Conservation (phyloP, 2,797 vertebrate genomes). For the Aselliscus stoliczkanus region DNA sequence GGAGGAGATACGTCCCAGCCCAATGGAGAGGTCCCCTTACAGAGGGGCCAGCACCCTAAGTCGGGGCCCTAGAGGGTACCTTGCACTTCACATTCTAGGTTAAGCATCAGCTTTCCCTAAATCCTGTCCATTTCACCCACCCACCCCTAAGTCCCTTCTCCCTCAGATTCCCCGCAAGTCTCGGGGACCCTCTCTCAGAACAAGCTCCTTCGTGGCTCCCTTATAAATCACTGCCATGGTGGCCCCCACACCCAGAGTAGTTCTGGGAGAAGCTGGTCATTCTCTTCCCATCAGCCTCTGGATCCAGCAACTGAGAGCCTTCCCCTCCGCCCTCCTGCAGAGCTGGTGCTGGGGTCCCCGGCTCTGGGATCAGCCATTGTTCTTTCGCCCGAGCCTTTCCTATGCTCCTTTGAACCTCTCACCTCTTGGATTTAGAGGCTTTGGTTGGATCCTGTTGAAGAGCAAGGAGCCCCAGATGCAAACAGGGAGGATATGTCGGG, state of each 20-base stretch:
- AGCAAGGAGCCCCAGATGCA: neutral
- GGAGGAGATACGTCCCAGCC: neutral
- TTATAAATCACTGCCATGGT: fast-evolving
- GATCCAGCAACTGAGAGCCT: neutral
- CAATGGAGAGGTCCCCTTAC: fast-evolving
- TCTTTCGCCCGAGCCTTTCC: too few species aligned
- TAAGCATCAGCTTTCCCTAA: too few species aligned
- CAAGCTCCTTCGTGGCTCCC: neutral
- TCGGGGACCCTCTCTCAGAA: too few species aligned
- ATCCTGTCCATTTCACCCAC: fast-evolving
- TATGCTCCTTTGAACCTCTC: fast-evolving
- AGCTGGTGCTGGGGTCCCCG: fast-evolving
- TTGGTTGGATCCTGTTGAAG: fast-evolving
- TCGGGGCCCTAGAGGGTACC: neutral
- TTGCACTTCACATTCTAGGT: neutral
- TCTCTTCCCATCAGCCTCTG: neutral
- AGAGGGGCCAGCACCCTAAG: fast-evolving
- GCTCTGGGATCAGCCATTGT: fast-evolving
- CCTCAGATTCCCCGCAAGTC: fast-evolving
- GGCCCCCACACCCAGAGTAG: neutral
- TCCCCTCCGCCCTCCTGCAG: too few species aligned
- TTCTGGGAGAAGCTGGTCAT: fast-evolving
- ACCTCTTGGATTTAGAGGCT: neutral
- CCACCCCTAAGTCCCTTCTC: fast-evolving
- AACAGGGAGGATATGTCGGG: fast-evolving